Evolutionary conservation across 2,888 invertebrate genomes (phyloP), one percentile per base, ranked within the genome.

Genomic region (Lagria hirta): DNA sequence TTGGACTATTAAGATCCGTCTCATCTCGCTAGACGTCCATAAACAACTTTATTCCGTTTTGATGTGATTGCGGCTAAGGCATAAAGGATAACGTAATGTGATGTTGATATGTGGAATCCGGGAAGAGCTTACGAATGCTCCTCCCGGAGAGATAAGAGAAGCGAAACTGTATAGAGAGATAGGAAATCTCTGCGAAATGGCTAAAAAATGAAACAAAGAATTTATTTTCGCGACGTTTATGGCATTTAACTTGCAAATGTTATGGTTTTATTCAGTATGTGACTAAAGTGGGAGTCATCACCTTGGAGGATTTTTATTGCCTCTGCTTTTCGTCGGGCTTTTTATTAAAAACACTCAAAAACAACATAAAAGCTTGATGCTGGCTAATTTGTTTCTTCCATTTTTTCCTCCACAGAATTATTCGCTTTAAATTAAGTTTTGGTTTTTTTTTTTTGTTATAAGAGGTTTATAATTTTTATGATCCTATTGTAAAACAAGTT

Each of bases 201-300:
- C 21, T 29, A 49, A 54, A 66, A 66, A 64, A 61, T 64, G 65
- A 68, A 68, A 69, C 65, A 68, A 69, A 69, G 67, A 70, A 71
- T 70, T 68, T 71, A 69, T 68, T 66, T 66, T 62, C 38, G 48
- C 57, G 60, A 56, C 64, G 61, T 70, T 72, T 71, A 71, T 70
- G 66, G 64, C 72, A 72, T 73, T 73, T 73, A 71, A 72, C 73
- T 73, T 73, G 73, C 72, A 73, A 73, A 73, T 73, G 69, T 70
- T 69, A 69, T 68, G 69, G 70, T 62, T 70, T 68, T 70, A 68
- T 69, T 63, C 66, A 62, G 64, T 65, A 58, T 66, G 65, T 66
- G 68, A 54, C 59, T 66, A 66, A 66, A 68, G 68, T 67, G 68
- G 68, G 69, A 70, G 69, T 71, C 71, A 68, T 70, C 72, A 72